Percentiles rank a stretch among this genome's conserved stretches.
Conservation (phyloP, 2,797 vertebrate genomes). For the Sphenopsis melanotis region DNA sequence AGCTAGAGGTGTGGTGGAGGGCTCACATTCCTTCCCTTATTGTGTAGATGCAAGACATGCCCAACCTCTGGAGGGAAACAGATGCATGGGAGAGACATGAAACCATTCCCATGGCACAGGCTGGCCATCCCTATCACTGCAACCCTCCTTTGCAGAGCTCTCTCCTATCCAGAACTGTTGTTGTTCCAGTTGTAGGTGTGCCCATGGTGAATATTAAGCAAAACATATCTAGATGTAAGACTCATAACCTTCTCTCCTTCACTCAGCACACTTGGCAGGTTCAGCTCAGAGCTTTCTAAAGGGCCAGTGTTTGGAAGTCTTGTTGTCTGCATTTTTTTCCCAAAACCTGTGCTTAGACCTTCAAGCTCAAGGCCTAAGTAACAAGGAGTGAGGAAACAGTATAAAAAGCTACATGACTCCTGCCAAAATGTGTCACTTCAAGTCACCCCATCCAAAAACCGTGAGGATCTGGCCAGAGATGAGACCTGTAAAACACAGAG, state of each 20-base stretch:
- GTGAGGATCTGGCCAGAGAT: neutral
- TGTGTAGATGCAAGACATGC: neutral
- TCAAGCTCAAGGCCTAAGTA: neutral
- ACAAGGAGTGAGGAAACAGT: neutral
- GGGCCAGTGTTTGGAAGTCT: neutral
- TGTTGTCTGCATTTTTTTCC: neutral
- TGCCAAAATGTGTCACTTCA: neutral
- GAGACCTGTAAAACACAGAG: neutral
- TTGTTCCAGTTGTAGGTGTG: neutral
- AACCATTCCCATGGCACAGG: neutral
- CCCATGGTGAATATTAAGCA: neutral
- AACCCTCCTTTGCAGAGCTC: neutral
- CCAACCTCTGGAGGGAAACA: neutral
- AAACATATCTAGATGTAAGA: neutral
- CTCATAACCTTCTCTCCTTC: neutral
- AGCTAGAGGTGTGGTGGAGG: conserved; percentile 49
- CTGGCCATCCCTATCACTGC: neutral
- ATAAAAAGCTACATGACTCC: neutral
- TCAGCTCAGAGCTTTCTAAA: neutral
- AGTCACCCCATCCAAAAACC: neutral
- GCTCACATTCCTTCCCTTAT: neutral
- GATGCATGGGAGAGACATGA: neutral
- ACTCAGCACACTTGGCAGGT: neutral
- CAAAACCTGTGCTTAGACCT: neutral
- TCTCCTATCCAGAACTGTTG: neutral